Percentiles rank a stretch among this genome's conserved stretches.
Evolutionary conservation across 2,888 invertebrate genomes (phyloP).

Genomic region (Heteromyza rotundicornis): DNA sequence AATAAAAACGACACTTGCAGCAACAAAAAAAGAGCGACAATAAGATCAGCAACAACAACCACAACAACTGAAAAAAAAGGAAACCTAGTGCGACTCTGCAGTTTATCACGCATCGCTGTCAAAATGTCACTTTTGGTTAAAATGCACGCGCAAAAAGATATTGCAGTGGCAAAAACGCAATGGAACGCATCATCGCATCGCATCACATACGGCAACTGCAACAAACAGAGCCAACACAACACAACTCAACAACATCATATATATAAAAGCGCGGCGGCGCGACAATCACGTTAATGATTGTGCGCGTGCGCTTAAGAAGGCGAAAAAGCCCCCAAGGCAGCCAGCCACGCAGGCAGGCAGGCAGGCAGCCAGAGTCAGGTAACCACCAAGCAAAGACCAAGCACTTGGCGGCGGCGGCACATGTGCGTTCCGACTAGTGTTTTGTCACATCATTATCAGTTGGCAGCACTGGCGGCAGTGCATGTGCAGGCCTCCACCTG

Average conservation of each 20-base stretch:
- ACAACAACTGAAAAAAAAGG: conserved; percentile 1
- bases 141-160: neutral
- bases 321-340: neutral
- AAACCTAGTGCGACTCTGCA: conserved; percentile 30
- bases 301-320: neutral
- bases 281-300: conserved; percentile 26
- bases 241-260: too few relatives aligned
- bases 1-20: conserved; percentile 3
- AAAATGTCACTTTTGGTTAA: conserved; percentile 51
- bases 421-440: conserved; percentile 19
- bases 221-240: conserved; percentile 13
- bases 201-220: neutral
- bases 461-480: conserved; percentile 2
- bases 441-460: conserved; percentile 46
- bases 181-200: neutral
- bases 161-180: neutral
- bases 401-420: neutral
- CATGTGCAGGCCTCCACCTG: neutral
- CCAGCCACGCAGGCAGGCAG: neutral
- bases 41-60: conserved; percentile 20
- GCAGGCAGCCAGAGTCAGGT: too few relatives aligned
- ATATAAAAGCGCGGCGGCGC: conserved; percentile 12
- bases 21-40: neutral
- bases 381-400: too few relatives aligned
- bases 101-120: conserved; percentile 60